Conservation (phyloP, 2,113 vertebrate species). For the Ameiurus melas region DNA sequence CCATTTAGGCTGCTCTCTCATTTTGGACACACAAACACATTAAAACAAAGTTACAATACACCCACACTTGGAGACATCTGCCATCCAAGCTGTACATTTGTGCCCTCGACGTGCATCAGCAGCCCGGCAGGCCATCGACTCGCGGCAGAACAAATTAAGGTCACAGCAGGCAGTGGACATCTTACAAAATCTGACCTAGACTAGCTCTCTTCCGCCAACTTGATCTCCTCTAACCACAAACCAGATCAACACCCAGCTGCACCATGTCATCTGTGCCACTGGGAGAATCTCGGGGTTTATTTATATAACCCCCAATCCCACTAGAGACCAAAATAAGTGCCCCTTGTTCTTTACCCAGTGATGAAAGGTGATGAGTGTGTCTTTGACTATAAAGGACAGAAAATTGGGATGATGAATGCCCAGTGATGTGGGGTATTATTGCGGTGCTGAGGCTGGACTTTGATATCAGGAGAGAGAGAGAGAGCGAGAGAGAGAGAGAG, state of each 20-base stretch:
- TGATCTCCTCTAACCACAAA: conserved; percentile 18
- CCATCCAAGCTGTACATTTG: conserved; percentile 56
- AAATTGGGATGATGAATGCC: conserved; percentile 42
- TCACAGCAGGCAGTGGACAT: conserved; percentile 63
- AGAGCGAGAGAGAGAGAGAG: neutral
- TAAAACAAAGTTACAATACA: conserved; percentile 31
- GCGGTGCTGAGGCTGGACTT: conserved; percentile 40
- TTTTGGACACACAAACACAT: conserved; percentile 18
- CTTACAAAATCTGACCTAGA: conserved; percentile 40
- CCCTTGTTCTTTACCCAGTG: conserved; percentile 34
- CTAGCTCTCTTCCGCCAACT: conserved; percentile 32
- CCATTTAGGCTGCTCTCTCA: conserved; percentile 45
- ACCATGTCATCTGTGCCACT: neutral
- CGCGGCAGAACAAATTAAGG: conserved; percentile 77
- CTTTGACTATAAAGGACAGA: conserved; percentile 43
- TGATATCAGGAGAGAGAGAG: conserved; percentile 19
- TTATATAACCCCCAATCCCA: conserved; percentile 37
- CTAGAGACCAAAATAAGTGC: conserved; percentile 25
- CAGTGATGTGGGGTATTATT: conserved; percentile 34
- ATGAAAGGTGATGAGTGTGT: conserved; percentile 48
- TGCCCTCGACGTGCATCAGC: conserved; percentile 64
- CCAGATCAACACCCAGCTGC: conserved; percentile 13
- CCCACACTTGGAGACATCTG: conserved; percentile 28
- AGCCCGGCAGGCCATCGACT: conserved; percentile 61
- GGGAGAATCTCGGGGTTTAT: conserved; percentile 34